A percentile compares a stretch with the other conserved stretches of the same genome.
These are phyloP conservation scores for Helostoma temminkii DNA, from an alignment of 2,797 vertebrate species.

Conservation along the genomic window DNA sequence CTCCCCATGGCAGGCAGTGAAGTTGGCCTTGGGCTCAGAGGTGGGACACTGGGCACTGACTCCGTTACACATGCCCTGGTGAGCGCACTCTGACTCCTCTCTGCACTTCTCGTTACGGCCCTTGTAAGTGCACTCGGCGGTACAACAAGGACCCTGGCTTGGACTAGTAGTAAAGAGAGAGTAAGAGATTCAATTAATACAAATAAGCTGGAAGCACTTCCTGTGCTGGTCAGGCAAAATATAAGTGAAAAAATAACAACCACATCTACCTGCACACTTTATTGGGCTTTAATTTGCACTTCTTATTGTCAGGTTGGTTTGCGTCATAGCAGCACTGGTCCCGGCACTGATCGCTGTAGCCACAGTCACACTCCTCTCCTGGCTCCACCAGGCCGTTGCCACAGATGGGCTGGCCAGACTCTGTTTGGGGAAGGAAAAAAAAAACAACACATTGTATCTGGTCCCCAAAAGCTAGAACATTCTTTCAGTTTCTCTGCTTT, in stretches of 20 bases:
- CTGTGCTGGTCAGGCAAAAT: not conserved
- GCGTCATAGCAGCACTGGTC: slow-evolving; percentile 96
- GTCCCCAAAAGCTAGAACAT: slow-evolving; percentile 6
- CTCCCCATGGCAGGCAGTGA: slow-evolving; percentile 94
- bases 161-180: slow-evolving; percentile 83
- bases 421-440: slow-evolving; percentile 70
- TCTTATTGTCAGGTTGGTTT: slow-evolving; percentile 92
- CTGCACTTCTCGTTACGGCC: slow-evolving; percentile 90
- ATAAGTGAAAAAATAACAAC: not conserved
- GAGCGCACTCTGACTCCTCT: slow-evolving; percentile 96
- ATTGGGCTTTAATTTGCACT: slow-evolving; percentile 92
- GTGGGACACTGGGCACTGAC: slow-evolving; percentile 90
- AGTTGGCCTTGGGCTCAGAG: slow-evolving; percentile 93
- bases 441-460: slow-evolving; percentile 23
- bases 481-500: not conserved
- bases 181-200: not conserved
- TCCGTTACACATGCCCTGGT: slow-evolving; percentile 93
- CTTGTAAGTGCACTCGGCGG: slow-evolving; percentile 87
- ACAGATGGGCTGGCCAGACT: slow-evolving; percentile 98
- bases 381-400: slow-evolving; percentile 97
- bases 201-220: not conserved
- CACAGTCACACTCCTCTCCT: slow-evolving; percentile 98
- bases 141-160: slow-evolving; percentile 98
- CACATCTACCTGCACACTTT: slow-evolving; percentile 92
- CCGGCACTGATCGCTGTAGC: slow-evolving; percentile 96